Evolutionary conservation across 2,797 vertebrate genomes (phyloP).

Genomic region (Neopelma chrysocephalum): DNA sequence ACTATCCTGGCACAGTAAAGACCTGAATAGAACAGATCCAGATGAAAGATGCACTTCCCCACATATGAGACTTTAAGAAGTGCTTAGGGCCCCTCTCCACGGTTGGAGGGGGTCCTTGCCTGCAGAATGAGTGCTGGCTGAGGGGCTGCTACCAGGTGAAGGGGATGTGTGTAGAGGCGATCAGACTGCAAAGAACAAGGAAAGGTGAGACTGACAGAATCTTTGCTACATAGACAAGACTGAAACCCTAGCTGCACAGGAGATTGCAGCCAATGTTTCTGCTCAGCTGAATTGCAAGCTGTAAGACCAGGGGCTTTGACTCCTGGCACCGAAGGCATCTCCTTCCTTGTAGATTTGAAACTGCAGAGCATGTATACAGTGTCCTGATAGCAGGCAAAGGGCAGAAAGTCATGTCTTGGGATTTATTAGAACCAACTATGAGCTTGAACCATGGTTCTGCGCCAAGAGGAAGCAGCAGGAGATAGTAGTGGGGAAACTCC

Average conservation of each 20-base stretch:
- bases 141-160: not conserved
- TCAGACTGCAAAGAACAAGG: not conserved
- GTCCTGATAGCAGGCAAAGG: not conserved
- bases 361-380: not conserved
- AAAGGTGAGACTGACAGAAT: not conserved
- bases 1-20: not conserved
- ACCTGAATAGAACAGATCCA: not conserved
- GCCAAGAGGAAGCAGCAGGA: not conserved
- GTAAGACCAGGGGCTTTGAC: not conserved
- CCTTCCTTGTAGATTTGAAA: not conserved
- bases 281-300: not conserved
- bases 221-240: not conserved
- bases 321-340: not conserved
- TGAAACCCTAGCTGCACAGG: not conserved
- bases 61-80: not conserved
- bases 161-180: not conserved
- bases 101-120: not conserved
- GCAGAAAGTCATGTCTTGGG: not conserved
- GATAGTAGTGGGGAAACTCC: not conserved
- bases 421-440: rapidly evolving
- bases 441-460: not conserved
- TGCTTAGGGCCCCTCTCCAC: rapidly evolving
- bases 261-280: not conserved
- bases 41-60: not conserved
- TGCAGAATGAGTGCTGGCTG: not conserved